Base-by-base conservation (phyloP, 2,888 invertebrate species). In the Eilema depressum region DNA sequence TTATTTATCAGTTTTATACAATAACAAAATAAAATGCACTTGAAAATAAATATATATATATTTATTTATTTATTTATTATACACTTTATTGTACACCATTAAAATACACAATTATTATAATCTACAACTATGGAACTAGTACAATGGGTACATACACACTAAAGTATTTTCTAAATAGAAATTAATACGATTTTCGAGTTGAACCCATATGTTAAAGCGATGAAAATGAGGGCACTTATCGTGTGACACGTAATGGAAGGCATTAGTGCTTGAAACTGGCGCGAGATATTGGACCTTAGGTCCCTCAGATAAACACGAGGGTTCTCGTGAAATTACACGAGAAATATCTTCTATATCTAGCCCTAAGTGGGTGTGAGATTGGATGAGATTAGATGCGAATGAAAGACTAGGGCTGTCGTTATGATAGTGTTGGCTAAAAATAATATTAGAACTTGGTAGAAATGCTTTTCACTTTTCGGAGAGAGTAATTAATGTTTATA, bases 221-320 rank as follows among this genome's bases (percentile, higher is more conserved):
- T 41, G 41, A 47, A 47, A 20, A 63, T 47, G 28, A 59, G 23
- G 59, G 7, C 23, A 69, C 59, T 63, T 69, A 47, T 59, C 41
- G 47, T 59, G 41, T n/a, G 17, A 63, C 12, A 14, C 30, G 63
- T 59, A 63, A 69, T 63, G 62, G 25, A 33, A 25, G 23, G 12
- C 23, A 68, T 33, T 28, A 41, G 20, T 41, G 28, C 26, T 20
- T 26, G 17, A 41, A 25, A 37, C 63, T 23, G 26, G 37, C 23
- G 57, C n/a, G 37, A 26, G 57, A 68, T 63, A 20, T 68, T 7
- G 33, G 25, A 63, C 41, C 28, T 61, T n/a, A 47, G 28, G 41
- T 61, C 14, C 20, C 23, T 26, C 26, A 41, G 41, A 67, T 66
- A 66, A 53, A 37, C 11, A 25, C 12, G 3, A 60, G 60, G 26